Conservation (phyloP, 2,888 invertebrate genomes). For the Rotaria magnacalcarata region DNA sequence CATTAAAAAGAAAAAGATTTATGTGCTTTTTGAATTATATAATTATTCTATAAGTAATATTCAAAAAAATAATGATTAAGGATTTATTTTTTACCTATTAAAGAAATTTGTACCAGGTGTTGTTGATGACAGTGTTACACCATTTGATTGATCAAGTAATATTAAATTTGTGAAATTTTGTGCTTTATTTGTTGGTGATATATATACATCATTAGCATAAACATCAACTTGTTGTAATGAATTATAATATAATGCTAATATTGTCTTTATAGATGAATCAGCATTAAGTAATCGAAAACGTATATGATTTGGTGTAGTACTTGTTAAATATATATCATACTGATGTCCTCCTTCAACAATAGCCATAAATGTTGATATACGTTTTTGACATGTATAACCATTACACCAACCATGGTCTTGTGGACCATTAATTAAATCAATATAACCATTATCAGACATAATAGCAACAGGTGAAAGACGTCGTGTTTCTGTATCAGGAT, state of each 20-base stretch:
- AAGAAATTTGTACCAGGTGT: conserved; percentile 22
- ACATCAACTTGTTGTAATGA: conserved; percentile 44
- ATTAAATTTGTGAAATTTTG: neutral
- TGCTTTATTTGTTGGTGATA: conserved; percentile 37
- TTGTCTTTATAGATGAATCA: conserved; percentile 24
- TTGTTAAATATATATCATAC: conserved; percentile 43
- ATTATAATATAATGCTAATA: conserved; percentile 37
- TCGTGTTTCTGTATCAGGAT: conserved; percentile 39
- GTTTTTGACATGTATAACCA: conserved; percentile 56
- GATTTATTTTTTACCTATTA: neutral
- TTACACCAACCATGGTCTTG: conserved; percentile 58
- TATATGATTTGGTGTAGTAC: conserved; percentile 43
- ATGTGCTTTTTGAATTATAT: too few species aligned
- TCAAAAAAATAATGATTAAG: too few species aligned
- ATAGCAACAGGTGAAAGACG: conserved; percentile 44
- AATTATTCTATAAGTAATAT: neutral
- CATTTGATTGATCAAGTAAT: neutral
- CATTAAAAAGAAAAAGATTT: too few species aligned
- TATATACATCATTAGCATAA: conserved; percentile 38
- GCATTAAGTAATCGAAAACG: conserved; percentile 45
- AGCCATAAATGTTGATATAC: conserved; percentile 54
- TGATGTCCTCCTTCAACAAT: conserved; percentile 52
- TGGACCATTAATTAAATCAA: conserved; percentile 58
- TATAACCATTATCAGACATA: conserved; percentile 49
- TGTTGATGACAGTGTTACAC: neutral